Base-by-base conservation (phyloP, 2,797 vertebrate genomes). In the Melanotaenia trifasciata region DNA sequence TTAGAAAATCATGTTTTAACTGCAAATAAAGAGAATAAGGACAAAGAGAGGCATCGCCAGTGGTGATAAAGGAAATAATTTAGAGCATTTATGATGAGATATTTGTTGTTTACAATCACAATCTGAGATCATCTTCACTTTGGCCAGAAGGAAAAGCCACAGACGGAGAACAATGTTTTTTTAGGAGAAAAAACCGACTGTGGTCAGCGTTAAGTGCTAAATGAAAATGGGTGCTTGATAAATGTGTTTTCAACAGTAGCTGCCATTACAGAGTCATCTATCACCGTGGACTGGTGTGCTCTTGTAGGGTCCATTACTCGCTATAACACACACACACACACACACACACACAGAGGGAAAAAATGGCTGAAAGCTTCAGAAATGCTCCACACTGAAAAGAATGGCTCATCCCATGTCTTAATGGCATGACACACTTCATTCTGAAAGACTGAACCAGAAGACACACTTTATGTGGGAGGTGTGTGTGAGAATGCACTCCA, bases 341-440 rank as follows among this genome's bases (percentile, higher is more conserved):
- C 32, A 62, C 28, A 28, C 28, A 28, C 28, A 28, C 28, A 28
- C 28, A 4, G 1, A 4, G 1, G 40, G 18, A 56, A 24, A 12
- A 20, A n/a, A 72, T 67, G 51, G 57, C 32, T 69, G 74, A 80
- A 63, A 71, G 71, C 68, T 72, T 51, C 28, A 58, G 38, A 66
- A 63, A 62, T 33, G 57, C 45, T 69, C 22, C 36, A 56, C 38
- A 33, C 56, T 58, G 43, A 32, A 54, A 56, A 74, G 11, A 36
- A 69, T 30, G 28, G 58, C 30, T 53, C 1, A 10, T 36, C 54
- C 72, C 35, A 60, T 77, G 72, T 67, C 62, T 83, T 77, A 67
- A 84, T 74, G 64, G 43, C 35, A 72, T 50, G 38, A 81, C 80
- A 84, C 66, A 54, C 65, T 83, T 73, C 70, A 75, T 72, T 76